Conservation (phyloP, 2,113 vertebrate species). For the Calypte anna region DNA sequence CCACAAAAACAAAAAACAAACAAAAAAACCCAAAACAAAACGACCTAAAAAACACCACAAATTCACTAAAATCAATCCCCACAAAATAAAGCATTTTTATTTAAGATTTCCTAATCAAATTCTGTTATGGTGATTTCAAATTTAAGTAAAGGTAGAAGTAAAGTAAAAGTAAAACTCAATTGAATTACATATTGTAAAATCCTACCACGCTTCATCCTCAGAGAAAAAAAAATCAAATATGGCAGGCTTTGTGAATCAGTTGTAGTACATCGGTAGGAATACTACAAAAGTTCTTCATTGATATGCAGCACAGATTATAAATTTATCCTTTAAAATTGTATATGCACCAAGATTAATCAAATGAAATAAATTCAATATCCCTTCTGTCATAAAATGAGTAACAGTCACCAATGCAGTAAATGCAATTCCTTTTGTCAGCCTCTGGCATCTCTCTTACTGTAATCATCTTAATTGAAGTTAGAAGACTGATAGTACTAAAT, state of each 20-base stretch:
- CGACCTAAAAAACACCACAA: no score
- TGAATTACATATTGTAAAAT: slow-evolving; percentile 21
- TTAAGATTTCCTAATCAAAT: no score
- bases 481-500: neutral
- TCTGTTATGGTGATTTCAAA: no score
- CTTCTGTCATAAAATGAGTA: neutral
- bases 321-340: neutral
- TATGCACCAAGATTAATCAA: neutral
- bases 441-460: neutral
- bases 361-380: neutral
- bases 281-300: neutral
- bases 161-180: slow-evolving; percentile 29
- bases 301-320: no score
- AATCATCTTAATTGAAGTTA: neutral
- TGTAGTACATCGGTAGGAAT: neutral
- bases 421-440: neutral
- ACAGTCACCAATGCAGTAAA: neutral
- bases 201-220: neutral
- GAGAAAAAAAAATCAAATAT: neutral
- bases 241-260: neutral
- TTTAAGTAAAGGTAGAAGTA: neutral
- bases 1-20: no score
- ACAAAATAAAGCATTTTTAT: no score
- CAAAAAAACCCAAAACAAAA: no score
- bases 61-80: no score